Percentiles rank a stretch among this genome's conserved stretches.
These are phyloP conservation scores for Stramonita haemastoma DNA, from an alignment of 2,888 invertebrate species.

Conservation along the genomic window DNA sequence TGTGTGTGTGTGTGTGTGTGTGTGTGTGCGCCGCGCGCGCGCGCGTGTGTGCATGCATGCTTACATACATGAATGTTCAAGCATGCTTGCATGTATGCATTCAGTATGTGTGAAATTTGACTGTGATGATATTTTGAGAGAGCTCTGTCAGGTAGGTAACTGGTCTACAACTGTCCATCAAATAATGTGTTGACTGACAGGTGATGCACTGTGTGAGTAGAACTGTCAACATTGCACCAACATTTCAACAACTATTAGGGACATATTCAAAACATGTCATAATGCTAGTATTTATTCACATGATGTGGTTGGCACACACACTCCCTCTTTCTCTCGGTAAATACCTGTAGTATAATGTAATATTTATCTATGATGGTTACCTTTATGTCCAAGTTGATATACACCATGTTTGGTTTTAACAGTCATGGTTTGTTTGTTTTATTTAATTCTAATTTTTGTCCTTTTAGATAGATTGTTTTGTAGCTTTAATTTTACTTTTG, in stretches of 20 bases:
- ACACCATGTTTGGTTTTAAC: neutral
- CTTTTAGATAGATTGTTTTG: neutral
- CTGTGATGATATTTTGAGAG: no score
- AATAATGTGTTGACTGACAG: no score
- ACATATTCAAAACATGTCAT: no score
- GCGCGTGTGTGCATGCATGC: neutral
- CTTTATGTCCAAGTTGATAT: neutral
- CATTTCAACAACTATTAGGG: no score
- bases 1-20: neutral
- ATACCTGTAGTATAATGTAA: neutral
- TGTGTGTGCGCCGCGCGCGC: neutral
- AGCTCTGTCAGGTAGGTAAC: no score
- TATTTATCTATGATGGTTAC: neutral
- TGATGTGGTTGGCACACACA: no score
- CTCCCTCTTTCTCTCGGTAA: neutral
- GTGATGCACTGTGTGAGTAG: no score
- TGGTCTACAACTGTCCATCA: no score
- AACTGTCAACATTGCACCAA: no score
- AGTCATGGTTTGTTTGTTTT: neutral
- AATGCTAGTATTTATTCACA: no score
- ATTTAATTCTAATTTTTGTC: neutral
- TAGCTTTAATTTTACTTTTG: neutral
- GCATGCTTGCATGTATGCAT: neutral
- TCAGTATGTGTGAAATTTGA: no score
- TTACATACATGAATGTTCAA: neutral